Evolutionary conservation across 2,113 vertebrate species (phyloP).

Genomic region (Cettia cetti): DNA sequence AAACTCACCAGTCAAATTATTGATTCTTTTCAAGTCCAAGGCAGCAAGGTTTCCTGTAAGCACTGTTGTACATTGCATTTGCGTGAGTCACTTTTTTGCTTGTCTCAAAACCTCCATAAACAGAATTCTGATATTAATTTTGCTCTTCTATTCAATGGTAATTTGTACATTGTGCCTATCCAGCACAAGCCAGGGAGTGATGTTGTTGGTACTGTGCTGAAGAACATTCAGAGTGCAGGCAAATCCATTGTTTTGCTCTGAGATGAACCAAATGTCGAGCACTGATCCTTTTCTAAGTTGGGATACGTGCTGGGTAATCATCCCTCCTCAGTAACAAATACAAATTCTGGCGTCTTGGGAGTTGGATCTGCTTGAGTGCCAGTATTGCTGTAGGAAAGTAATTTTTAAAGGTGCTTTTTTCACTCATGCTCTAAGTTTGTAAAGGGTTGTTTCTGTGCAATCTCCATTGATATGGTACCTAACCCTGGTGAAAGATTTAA

Average conservation of each 20-base stretch:
- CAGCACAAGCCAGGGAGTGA: background rate
- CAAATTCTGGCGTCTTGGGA: background rate
- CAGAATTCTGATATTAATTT: conserved; percentile 40
- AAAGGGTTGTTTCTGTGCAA: background rate
- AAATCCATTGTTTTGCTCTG: background rate
- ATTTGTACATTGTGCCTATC: conserved; percentile 4
- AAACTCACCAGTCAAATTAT: conserved; percentile 2
- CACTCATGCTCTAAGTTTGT: background rate
- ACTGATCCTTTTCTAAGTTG: background rate
- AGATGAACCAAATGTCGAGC: background rate
- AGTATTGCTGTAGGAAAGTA: fast-evolving
- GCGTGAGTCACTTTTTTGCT: background rate
- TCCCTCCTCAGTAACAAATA: background rate
- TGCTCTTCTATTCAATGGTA: background rate
- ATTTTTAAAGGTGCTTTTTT: background rate
- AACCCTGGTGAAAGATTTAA: background rate
- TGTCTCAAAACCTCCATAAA: background rate
- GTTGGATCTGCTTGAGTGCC: background rate
- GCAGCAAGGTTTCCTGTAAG: conserved; percentile 12
- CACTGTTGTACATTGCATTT: background rate
- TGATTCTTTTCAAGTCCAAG: background rate
- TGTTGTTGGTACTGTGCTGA: background rate
- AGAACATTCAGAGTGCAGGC: background rate
- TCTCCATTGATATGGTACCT: background rate
- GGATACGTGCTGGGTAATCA: background rate